A percentile compares a stretch with the other conserved stretches of the same genome.
phyloP scores from a whole-genome alignment of 2,797 vertebrate genomes.

The Catharus ustulatus region DNA sequence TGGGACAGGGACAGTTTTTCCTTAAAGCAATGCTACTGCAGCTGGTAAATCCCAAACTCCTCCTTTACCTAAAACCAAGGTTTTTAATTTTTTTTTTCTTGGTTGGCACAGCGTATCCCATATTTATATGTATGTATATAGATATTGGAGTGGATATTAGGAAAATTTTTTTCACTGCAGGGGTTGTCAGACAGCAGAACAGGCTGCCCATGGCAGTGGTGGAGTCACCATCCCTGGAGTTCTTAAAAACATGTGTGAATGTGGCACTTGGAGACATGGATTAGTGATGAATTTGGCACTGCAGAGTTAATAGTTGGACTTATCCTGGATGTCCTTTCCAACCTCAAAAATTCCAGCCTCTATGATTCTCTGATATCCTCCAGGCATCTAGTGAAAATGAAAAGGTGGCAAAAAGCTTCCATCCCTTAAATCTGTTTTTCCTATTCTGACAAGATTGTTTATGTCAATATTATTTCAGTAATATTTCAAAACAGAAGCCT shows the following conservation, averaged over 20 bases:
- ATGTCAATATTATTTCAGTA: background rate
- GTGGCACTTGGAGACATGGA: background rate
- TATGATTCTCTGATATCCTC: background rate
- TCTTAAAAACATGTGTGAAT: background rate
- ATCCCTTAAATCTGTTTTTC: background rate
- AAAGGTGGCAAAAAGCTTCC: background rate
- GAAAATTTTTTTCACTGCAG: background rate
- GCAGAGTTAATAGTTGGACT: background rate
- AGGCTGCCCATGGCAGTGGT: background rate
- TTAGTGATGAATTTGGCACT: background rate
- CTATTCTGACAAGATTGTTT: background rate
- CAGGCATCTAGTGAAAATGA: background rate
- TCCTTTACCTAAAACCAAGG: background rate
- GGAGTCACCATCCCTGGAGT: background rate
- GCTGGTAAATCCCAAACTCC: background rate
- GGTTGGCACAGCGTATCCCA: background rate
- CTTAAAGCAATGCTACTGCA: background rate
- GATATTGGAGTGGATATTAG: background rate
- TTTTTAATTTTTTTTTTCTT: background rate
- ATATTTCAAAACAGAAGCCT: background rate
- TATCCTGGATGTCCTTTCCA: background rate
- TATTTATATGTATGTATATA: background rate
- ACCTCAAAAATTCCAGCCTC: background rate
- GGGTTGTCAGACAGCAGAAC: background rate
- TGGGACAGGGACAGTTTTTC: background rate